Conservation (phyloP, 2,113 vertebrate species). For the Pontoporia blainvillei region DNA sequence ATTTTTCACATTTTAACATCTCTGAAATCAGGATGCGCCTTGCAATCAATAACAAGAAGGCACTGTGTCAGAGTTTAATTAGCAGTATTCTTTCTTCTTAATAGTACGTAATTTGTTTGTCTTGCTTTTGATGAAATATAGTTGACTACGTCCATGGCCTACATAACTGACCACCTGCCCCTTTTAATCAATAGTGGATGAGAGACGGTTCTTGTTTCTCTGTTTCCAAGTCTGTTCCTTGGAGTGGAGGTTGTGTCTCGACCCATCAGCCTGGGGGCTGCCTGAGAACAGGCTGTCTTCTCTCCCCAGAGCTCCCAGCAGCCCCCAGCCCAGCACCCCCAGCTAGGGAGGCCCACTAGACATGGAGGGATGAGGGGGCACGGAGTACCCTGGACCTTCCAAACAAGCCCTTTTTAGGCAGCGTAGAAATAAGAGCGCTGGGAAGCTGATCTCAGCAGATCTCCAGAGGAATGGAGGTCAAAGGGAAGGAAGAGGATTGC, state of each 20-base stretch:
- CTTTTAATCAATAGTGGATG: not conserved
- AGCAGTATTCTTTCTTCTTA: not conserved
- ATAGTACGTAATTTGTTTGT: not conserved
- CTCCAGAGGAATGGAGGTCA: slow-evolving; percentile 42
- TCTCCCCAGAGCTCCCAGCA: not conserved
- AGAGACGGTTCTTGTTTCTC: not conserved
- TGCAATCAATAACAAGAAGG: slow-evolving; percentile 30
- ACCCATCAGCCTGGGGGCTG: not conserved
- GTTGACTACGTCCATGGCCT: not conserved
- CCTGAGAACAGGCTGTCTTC: not conserved
- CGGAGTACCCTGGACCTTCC: not conserved
- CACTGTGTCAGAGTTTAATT: slow-evolving; percentile 62
- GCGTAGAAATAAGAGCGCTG: not conserved
- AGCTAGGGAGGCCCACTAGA: not conserved
- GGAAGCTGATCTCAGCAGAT: not conserved
- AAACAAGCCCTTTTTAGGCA: not conserved
- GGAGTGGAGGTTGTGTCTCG: not conserved
- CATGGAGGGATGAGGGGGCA: not conserved
- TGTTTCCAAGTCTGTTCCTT: not conserved
- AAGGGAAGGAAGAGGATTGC: slow-evolving; percentile 49
- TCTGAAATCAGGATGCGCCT: slow-evolving; percentile 18
- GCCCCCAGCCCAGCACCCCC: not conserved
- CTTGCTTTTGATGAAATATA: not conserved
- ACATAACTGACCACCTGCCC: not conserved
- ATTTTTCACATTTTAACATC: slow-evolving; percentile 52